Conservation (phyloP, 2,113 vertebrate genomes). For the Heterocephalus glaber region DNA sequence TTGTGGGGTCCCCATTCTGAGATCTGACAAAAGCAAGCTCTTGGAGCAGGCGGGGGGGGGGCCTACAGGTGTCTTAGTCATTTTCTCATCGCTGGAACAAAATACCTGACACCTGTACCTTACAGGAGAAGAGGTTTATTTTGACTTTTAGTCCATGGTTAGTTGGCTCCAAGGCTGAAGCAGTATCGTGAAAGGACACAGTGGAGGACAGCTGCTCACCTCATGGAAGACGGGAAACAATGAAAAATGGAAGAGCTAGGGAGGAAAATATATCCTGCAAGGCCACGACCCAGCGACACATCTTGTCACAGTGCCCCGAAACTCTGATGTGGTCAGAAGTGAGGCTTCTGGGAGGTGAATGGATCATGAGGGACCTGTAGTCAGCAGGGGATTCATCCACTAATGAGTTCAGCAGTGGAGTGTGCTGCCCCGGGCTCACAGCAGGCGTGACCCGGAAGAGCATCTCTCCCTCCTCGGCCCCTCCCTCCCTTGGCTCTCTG, state of each 20-base stretch:
- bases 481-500: neutral
- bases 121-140: neutral
- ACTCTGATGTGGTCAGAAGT: neutral
- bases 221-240: neutral
- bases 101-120: neutral
- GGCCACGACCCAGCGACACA: neutral
- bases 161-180: neutral
- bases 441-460: neutral
- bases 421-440: too few relatives aligned
- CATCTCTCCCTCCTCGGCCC: neutral
- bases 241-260: neutral
- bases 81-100: neutral
- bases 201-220: fast-evolving
- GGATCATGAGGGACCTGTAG: too few relatives aligned
- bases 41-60: neutral
- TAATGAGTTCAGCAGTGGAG: neutral
- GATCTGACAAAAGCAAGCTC: neutral
- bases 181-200: neutral
- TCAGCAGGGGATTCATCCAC: neutral
- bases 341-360: neutral
- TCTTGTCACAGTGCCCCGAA: neutral
- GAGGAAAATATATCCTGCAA: neutral
- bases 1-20: neutral
- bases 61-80: too few relatives aligned
- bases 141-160: neutral